These are phyloP conservation scores for Pycnomerus fuliginosus DNA, from an alignment of 2,888 invertebrate species.

Conservation along the genomic window DNA sequence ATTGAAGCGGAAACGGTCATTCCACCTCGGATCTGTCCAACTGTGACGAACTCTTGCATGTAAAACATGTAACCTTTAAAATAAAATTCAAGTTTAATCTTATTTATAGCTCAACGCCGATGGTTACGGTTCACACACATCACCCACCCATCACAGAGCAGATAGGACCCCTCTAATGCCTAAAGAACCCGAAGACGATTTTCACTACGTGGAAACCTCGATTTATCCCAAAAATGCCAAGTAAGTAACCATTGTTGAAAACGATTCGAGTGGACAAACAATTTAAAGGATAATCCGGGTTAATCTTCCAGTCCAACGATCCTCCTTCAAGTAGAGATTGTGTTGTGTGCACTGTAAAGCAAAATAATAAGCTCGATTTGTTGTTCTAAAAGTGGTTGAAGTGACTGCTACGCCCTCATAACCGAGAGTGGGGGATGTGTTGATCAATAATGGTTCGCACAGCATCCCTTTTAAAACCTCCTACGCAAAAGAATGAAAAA, in stretches of 20 bases:
- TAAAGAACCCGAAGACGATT: slow-evolving; percentile 66
- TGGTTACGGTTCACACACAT: slow-evolving; percentile 83
- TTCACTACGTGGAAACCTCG: slow-evolving; percentile 61
- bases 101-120: slow-evolving; percentile 76
- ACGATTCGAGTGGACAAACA: too few species aligned
- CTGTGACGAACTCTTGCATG: too few species aligned
- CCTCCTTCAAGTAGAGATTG: too few species aligned
- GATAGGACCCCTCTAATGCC: slow-evolving; percentile 71
- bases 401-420: slow-evolving; percentile 30
- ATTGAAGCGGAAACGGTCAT: too few species aligned
- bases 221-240: slow-evolving; percentile 84
- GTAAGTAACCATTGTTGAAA: too few species aligned
- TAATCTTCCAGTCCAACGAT: too few species aligned
- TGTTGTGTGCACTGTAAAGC: slow-evolving; percentile 10
- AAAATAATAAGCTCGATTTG: slow-evolving; percentile 26
- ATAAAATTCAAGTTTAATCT: too few species aligned
- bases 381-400: slow-evolving; percentile 17
- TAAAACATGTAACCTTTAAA: neutral
- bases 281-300: too few species aligned
- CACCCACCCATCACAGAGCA: slow-evolving; percentile 65
- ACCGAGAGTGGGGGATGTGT: slow-evolving; percentile 24
- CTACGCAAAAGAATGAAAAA: neutral
- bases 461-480: slow-evolving; percentile 22
- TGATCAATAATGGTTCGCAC: slow-evolving; percentile 27
- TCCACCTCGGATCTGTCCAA: too few species aligned